These are phyloP conservation scores for Drosophila mayaguana DNA, from an alignment of 2,888 invertebrate genomes.

Conservation along the genomic window DNA sequence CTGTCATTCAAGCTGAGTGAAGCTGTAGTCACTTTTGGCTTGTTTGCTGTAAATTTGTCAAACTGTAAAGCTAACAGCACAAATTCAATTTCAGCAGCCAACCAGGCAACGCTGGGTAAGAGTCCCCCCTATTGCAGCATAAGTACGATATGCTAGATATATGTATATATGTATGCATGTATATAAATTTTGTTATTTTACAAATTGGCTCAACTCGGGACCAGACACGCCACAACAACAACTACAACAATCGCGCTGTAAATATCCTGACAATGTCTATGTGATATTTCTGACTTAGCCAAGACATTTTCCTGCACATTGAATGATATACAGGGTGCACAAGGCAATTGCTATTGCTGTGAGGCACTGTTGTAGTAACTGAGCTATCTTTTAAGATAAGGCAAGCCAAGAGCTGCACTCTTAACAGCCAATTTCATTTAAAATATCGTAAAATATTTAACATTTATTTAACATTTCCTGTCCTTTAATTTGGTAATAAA, in stretches of 20 bases:
- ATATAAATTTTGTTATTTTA: slow-evolving; percentile 69
- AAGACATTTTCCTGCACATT: slow-evolving; percentile 18
- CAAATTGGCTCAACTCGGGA: slow-evolving; percentile 68
- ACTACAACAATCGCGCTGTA: slow-evolving; percentile 34
- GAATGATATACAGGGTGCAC: slow-evolving; percentile 37
- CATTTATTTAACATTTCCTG: background rate
- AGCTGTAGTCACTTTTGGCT: slow-evolving; percentile 64
- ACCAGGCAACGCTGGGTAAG: slow-evolving; percentile 38
- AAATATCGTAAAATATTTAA: background rate
- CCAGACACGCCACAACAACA: slow-evolving; percentile 40
- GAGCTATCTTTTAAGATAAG: too few relatives aligned
- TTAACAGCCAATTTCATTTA: background rate
- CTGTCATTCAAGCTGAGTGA: slow-evolving; percentile 40
- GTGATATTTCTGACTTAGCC: slow-evolving; percentile 9
- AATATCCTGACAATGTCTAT: slow-evolving; percentile 62
- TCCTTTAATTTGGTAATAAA: too few relatives aligned
- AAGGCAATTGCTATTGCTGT: background rate
- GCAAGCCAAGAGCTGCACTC: accelerated
- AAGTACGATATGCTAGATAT: slow-evolving; percentile 47
- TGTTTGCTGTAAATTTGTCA: slow-evolving; percentile 70
- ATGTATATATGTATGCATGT: slow-evolving; percentile 13
- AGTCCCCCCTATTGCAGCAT: slow-evolving; percentile 36
- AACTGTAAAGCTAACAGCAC: slow-evolving; percentile 66
- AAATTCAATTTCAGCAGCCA: slow-evolving; percentile 74
- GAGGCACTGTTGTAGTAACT: background rate